Evolutionary conservation across 2,797 vertebrate species (phyloP).

Genomic region (Sciurus carolinensis): DNA sequence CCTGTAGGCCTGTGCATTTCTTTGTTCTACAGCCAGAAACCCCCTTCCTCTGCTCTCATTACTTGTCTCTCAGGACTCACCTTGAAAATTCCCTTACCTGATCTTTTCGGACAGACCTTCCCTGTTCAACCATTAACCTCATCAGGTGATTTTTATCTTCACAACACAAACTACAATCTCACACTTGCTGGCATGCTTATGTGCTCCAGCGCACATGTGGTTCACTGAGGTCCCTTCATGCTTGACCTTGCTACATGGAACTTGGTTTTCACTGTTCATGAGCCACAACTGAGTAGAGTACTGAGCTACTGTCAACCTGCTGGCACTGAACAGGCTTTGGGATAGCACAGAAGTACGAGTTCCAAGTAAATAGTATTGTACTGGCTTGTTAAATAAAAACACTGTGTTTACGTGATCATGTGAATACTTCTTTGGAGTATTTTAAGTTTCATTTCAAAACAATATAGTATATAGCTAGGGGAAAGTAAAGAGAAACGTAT

Average conservation of each 20-base stretch:
- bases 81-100: background rate
- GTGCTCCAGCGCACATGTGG: background rate
- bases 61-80: background rate
- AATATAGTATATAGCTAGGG: background rate
- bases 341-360: background rate
- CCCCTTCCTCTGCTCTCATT: too few species aligned
- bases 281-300: too few species aligned
- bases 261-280: background rate
- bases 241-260: background rate
- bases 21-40: background rate
- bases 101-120: background rate
- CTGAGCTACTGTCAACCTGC: background rate
- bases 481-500: background rate
- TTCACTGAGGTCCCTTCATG: background rate
- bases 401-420: background rate
- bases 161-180: accelerated
- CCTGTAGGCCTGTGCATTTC: background rate
- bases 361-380: background rate
- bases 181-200: background rate
- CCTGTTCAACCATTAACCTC: background rate
- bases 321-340: background rate
- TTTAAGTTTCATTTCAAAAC: background rate
- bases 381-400: background rate
- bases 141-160: background rate
- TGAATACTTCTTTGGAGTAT: background rate